Evolutionary conservation across 2,888 invertebrate species (phyloP), one percentile per base, ranked within the genome.

Genomic region (Philereme transversata): DNA sequence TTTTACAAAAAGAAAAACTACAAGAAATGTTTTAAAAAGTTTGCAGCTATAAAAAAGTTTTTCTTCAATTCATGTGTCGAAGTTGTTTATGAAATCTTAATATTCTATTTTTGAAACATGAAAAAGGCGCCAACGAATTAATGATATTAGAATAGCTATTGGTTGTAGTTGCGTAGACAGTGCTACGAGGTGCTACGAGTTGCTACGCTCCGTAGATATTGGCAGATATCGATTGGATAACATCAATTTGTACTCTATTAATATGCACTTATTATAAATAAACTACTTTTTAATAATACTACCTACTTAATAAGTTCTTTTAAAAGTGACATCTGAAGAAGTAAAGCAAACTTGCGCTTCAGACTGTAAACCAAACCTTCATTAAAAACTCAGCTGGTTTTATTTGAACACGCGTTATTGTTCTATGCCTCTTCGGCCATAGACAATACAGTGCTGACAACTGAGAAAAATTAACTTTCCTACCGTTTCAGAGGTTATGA

Each of bases 371-470:
- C 22, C 49, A 67, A 68, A 67, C 71, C 65, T 74, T 76, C 70
- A 73, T 75, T 74, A 74, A 76, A 75, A 73, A 75, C 70, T 70
- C 69, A 67, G 68, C 70, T 65, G 69, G 65, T 69, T 72, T 73
- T 69, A 65, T 72, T 70, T 60, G 61, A 64, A 64, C 64, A 70
- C 64, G 66, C 65, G 68, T 67, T 67, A 70, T 73, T 70, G 69
- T 71, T 64, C 65, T 62, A 65, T 62, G 68, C 66, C 47, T 59
- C 69, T 51, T 65, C 64, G 64, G 46, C 52, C 61, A 60, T 62
- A 70, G 64, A 74, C 69, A 69, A 71, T 69, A 68, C 67, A 71
- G 60, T 57, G 67, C 63, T 69, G 72, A 70, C 73, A 75, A 73
- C 71, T 72, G 73, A 71, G 70, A 66, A 65, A 70, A 70, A 68